Base-by-base conservation (phyloP, 2,113 vertebrate species). In the Urocitellus parryii region DNA sequence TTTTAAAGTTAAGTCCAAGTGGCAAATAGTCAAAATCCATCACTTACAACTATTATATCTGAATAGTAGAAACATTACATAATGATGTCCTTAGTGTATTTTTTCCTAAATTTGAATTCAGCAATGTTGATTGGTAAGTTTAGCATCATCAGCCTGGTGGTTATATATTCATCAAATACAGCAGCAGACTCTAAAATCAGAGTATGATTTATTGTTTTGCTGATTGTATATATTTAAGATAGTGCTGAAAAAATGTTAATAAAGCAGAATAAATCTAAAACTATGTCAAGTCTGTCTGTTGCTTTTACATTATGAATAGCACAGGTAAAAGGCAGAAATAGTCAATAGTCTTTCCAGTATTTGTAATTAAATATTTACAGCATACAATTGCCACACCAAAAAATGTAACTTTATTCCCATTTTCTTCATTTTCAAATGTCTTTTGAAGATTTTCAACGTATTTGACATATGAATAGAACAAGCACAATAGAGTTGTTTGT, bases 211-310 rank as follows among this genome's bases (percentile, higher is more conserved):
- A 91, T 37, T 86, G 45, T 96, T 88, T 86, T 73, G 27, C 2
- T 72, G 34, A 95, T 78, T 89, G 45, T 70, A 56, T 67, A 51
- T 42, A 94, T 95, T 91, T 95, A 72, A 61, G 34, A 76, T 78
- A 68, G 12, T 78, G 34, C 11, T 74, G 24, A 90, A 93, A 94
- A 96, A 84, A 73, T 88, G 72, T 88, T 90, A 94, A 84, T 80
- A 88, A 96, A 80, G 32, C 45, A 78, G 39, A 96, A 56, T 94
- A 92, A 84, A 85, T 93, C 45, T 78, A 70, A 90, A 72, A 34
- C 9, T 51, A 39, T 73, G 25, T 63, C 11, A 14, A 29, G 22
- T 70, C 42, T 5, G 22, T 70, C 42, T 5, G 27, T 58, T 76
- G 25, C 10, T 39, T 56, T 91, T 42, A 51, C 22, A 45, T 88